Base-by-base conservation (phyloP, 1,140 invertebrate species). In the Popillia japonica region DNA sequence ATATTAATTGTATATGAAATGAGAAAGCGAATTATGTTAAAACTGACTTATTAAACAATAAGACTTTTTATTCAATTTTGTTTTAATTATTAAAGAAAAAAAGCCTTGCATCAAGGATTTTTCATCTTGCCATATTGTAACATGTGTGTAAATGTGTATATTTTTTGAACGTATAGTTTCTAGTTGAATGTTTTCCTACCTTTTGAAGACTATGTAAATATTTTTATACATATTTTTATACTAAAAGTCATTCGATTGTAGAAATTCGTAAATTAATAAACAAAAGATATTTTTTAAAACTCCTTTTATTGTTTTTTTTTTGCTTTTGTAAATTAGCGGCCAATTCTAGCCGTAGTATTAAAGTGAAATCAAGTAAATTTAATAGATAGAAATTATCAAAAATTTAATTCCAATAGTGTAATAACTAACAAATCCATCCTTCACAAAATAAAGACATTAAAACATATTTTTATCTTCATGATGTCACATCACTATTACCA, bases 121-220 rank as follows among this genome's bases (percentile, higher is more conserved):
- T 82, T 80, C 76, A 80, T 82, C 84, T 85, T 85, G 84, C 84
- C 84, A 85, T 85, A 85, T 83, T 83, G 81, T 83, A 83, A 80
- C 79, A 72, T 80, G 79, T 77, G 40, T 82, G 79, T 80, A 81
- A 75, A 75, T 78, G 78, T 68, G 61, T 68, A 20, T 68, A 68
- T 22, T 22, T 68, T 68, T 68, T 68, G 22, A 68, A 68, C 61
- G 61, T 68, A 79, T 81, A 81, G 40, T 79, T 76, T 64, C 34
- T 44, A 77, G 61, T 44, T 68, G 20, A 61, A 64, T 64, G 27
- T 41, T 61, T 77, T 61, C 76, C 76, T 77, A 61, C 64, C 41
- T 68, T 77, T 34, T 68, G 40, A 77, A 77, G 44, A 77, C 40
- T 77, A n/a, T 77, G 55, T 68, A 77, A 40, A 77, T 64, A 68